phyloP scores from a whole-genome alignment of 1,140 invertebrate genomes.

The Thaumatotibia leucotreta region DNA sequence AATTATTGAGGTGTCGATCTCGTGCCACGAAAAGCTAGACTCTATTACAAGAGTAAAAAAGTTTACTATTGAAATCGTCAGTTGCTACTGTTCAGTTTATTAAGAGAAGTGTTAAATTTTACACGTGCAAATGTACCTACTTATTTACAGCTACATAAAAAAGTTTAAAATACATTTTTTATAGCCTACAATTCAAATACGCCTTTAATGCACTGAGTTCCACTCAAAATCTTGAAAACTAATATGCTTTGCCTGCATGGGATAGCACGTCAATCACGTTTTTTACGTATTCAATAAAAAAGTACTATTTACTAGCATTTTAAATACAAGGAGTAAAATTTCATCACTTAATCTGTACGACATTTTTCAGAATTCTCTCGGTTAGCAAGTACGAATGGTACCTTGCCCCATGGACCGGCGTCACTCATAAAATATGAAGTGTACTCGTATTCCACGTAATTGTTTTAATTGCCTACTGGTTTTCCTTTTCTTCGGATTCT shows the following conservation, averaged over 20 bases:
- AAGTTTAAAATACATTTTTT: no score
- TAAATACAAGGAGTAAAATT: neutral
- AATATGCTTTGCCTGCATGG: no score
- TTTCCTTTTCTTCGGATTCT: slow-evolving; percentile 2
- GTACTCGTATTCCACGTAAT: neutral
- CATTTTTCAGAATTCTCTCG: neutral
- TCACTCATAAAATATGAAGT: neutral
- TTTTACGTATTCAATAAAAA: no score
- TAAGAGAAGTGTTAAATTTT: neutral
- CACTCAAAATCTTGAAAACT: no score
- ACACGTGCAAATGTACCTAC: neutral
- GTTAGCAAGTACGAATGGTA: neutral
- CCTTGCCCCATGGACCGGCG: neutral
- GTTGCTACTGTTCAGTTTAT: neutral
- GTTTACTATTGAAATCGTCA: neutral
- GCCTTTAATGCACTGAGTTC: no score
- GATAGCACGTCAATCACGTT: no score
- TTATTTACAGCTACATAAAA: neutral
- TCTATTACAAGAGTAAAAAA: neutral
- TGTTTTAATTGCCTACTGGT: neutral
- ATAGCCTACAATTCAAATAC: no score
- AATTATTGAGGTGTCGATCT: neutral
- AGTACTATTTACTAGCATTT: no score
- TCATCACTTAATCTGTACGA: neutral
- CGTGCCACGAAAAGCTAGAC: neutral